Conservation (phyloP, 2,797 vertebrate genomes). For the Centroberyx gerrardi region DNA sequence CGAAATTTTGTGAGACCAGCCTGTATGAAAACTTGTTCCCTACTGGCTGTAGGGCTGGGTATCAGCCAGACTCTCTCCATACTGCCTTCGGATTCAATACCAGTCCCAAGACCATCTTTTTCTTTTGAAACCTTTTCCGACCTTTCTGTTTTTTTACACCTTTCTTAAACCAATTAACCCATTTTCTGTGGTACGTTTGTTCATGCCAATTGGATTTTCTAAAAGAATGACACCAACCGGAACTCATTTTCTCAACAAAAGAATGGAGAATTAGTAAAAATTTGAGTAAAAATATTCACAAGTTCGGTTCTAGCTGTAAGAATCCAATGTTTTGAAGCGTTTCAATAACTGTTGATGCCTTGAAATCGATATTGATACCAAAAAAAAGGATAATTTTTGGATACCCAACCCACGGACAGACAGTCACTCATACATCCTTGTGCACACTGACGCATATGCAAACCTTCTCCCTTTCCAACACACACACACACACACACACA, state of each 20-base stretch:
- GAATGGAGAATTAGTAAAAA: not conserved
- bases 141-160: not conserved
- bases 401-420: conserved; percentile 20
- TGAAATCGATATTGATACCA: not conserved
- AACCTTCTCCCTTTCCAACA: not conserved
- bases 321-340: not conserved
- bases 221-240: not conserved
- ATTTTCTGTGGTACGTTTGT: not conserved
- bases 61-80: not conserved
- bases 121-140: no score
- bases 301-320: not conserved
- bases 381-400: not conserved
- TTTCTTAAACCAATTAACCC: no score
- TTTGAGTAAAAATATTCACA: not conserved
- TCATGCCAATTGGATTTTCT: no score
- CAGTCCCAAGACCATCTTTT: no score
- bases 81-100: not conserved
- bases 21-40: not conserved
- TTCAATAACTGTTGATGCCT: not conserved
- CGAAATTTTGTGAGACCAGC: not conserved
- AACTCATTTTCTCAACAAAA: not conserved
- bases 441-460: conserved; percentile 9
- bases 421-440: conserved; percentile 5
- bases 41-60: not conserved
- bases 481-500: not conserved